Conservation (phyloP, 2,888 invertebrate genomes). For the Noctua janthina region DNA sequence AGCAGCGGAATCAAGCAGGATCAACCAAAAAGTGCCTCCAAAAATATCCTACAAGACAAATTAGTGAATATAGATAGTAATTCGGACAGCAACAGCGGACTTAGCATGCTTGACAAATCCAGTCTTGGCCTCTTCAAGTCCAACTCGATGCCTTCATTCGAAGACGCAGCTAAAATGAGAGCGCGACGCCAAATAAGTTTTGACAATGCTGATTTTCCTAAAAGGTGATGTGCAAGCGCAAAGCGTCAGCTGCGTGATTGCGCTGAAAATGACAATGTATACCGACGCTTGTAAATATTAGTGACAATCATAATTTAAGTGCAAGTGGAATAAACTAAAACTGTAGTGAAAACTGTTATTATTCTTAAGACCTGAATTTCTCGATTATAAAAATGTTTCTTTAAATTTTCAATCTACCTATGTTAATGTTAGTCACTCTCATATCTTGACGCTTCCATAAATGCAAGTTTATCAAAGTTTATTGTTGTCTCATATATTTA, state of each 20-base stretch:
- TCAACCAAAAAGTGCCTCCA: slow-evolving; percentile 78
- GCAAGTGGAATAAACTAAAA: slow-evolving; percentile 53
- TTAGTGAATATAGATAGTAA: slow-evolving; percentile 85
- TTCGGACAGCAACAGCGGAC: slow-evolving; percentile 81
- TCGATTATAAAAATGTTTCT: slow-evolving; percentile 42
- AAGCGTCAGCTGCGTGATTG: slow-evolving; percentile 25
- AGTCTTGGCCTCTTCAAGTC: slow-evolving; percentile 81
- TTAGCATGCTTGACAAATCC: slow-evolving; percentile 80
- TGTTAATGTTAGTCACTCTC: slow-evolving; percentile 36
- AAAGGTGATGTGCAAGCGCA: slow-evolving; percentile 79
- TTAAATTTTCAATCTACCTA: slow-evolving; percentile 35
- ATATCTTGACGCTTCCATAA: slow-evolving; percentile 28
- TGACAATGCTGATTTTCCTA: slow-evolving; percentile 88
- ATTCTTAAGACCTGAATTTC: slow-evolving; percentile 48
- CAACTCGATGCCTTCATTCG: slow-evolving; percentile 86
- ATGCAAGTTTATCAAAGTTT: slow-evolving; percentile 55
- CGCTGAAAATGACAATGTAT: slow-evolving; percentile 28
- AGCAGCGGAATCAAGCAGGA: slow-evolving; percentile 77
- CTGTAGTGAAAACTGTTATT: slow-evolving; percentile 44
- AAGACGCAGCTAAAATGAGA: slow-evolving; percentile 87
- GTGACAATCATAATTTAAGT: slow-evolving; percentile 52
- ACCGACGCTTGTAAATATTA: slow-evolving; percentile 56
- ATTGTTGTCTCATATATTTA: slow-evolving; percentile 78
- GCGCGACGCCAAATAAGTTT: slow-evolving; percentile 91
- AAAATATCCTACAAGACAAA: slow-evolving; percentile 88